Percentiles rank a stretch among this genome's conserved stretches.
These are phyloP conservation scores for Platycercus adscitus DNA, from an alignment of 2,113 vertebrate genomes.

Conservation along the genomic window DNA sequence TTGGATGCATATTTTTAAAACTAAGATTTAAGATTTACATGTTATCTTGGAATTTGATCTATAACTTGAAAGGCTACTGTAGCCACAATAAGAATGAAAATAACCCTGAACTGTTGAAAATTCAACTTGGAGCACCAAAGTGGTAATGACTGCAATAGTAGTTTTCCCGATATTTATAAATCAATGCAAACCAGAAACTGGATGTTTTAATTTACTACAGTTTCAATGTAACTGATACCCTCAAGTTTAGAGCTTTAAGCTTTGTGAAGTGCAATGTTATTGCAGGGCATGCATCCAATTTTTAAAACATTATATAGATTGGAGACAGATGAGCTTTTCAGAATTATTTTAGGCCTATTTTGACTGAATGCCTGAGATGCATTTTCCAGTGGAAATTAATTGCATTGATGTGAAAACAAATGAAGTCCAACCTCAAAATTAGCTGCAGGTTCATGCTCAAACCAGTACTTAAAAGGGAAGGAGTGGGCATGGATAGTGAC, in stretches of 20 bases:
- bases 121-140: slow-evolving; percentile 35
- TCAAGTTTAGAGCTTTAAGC: slow-evolving; percentile 50
- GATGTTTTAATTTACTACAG: slow-evolving; percentile 56
- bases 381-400: slow-evolving; percentile 75
- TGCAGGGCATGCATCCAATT: slow-evolving; percentile 71
- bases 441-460: slow-evolving; percentile 52
- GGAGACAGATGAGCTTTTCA: slow-evolving; percentile 74
- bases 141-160: slow-evolving; percentile 52
- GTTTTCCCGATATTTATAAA: slow-evolving; percentile 61
- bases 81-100: slow-evolving; percentile 47
- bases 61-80: slow-evolving; percentile 44
- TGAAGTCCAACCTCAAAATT: slow-evolving; percentile 71
- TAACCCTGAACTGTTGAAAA: slow-evolving; percentile 52
- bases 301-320: slow-evolving; percentile 74
- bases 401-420: slow-evolving; percentile 75
- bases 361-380: slow-evolving; percentile 69
- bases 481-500: background rate
- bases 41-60: slow-evolving; percentile 46
- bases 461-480: slow-evolving; percentile 13
- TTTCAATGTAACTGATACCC: slow-evolving; percentile 64
- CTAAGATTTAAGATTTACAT: slow-evolving; percentile 40
- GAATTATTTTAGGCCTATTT: slow-evolving; percentile 71
- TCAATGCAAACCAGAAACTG: slow-evolving; percentile 56
- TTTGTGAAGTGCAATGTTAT: slow-evolving; percentile 62
- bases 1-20: slow-evolving; percentile 30